These are phyloP conservation scores for Apodemia duryi DNA, from an alignment of 2,888 invertebrate species.

Conservation along the genomic window DNA sequence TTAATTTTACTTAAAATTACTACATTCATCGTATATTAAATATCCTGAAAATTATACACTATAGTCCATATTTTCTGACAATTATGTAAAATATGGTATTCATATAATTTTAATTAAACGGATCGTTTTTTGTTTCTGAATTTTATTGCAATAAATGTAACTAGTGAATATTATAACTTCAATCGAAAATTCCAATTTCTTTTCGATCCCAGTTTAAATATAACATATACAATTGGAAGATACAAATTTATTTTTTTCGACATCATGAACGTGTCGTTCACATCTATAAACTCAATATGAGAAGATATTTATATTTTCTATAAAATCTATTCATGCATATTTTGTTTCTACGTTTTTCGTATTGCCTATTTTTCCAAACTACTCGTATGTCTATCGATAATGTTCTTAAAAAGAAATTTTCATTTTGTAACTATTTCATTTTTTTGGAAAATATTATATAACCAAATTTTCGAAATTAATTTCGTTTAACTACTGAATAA, in stretches of 20 bases:
- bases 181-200: constrained; percentile 15
- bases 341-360: too few species aligned
- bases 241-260: constrained; percentile 17
- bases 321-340: too few species aligned
- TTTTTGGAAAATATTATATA: background rate
- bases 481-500: constrained; percentile 33
- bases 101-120: background rate
- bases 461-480: constrained; percentile 35
- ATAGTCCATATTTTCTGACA: background rate
- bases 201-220: constrained; percentile 19
- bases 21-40: background rate
- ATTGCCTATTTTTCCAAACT: too few species aligned
- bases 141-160: background rate
- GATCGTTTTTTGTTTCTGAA: background rate
- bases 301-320: too few species aligned
- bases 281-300: too few species aligned
- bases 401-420: too few species aligned
- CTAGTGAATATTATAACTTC: constrained; percentile 20
- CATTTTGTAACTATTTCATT: too few species aligned
- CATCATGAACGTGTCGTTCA: too few species aligned
- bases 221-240: constrained; percentile 20
- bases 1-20: background rate
- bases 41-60: background rate
- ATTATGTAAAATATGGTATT: background rate
- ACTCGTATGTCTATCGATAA: too few species aligned